Evolutionary conservation across 1,140 invertebrate species (phyloP), one percentile per base, ranked within the genome.

Genomic region (Drosophila cardini): DNA sequence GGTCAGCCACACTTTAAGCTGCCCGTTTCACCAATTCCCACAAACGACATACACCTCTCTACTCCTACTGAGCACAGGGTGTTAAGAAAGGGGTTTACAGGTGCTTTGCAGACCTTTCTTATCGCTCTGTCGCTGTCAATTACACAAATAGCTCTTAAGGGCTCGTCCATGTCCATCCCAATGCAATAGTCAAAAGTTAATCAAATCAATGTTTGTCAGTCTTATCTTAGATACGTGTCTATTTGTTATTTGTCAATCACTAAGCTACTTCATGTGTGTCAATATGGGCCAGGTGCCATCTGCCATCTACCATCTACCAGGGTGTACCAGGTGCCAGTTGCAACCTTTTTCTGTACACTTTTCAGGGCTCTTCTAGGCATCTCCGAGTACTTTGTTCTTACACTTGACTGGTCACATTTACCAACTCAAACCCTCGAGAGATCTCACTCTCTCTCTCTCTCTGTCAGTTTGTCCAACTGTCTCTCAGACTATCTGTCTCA

Each of bases 161-260:
- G 30, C 36, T 11, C 43, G 61, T 34, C 32, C 34, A 36, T 36
- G 61, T 34, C 32, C 34, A 36, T 36, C 43, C 36, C 69, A 57
- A 56, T 67, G 63, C 63, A 68, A 65, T 77, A 78, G 78, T 78
- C 82, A 81, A 81, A 86, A 86, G 82, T 85, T 85, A 85, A 85
- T 85, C 82, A 85, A 85, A 85, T 85, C 82, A 85, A 76, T 86
- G 81, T 78, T 81, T 78, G 77, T 70, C 72, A 74, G 45, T 75
- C 78, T 68, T 70, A 78, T 76, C 82, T 74, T 71, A 81, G 78
- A 81, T 78, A 86, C 74, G 71, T 85, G 74, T 78, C 70, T 86
- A 85, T 85, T 82, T 85, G 82, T 85, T 85, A 87, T 85, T 85
- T 85, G 82, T 85, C 82, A 86, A 78, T 86, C 82, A 86, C 82